phyloP scores from a whole-genome alignment of 2,888 invertebrate species.

The Sussaba pulchella region DNA sequence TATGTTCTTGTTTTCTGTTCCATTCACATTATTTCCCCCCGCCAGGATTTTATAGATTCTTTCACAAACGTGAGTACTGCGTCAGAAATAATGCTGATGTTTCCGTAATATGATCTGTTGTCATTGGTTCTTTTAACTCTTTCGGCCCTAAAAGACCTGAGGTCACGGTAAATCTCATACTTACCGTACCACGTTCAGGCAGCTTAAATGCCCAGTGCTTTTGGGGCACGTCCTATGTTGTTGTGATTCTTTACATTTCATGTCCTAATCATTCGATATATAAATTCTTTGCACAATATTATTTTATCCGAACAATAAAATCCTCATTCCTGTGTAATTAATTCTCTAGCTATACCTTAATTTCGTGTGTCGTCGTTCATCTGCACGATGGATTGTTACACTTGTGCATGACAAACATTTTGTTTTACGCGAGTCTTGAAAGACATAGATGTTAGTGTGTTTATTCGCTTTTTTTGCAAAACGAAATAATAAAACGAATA shows the following conservation, averaged over 20 bases:
- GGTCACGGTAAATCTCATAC: conserved; percentile 9
- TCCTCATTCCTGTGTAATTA: neutral
- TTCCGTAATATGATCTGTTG: conserved; percentile 58
- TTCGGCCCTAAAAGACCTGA: conserved; percentile 68
- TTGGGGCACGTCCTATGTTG: conserved; percentile 64
- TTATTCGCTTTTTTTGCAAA: too few species aligned
- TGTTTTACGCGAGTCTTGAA: neutral
- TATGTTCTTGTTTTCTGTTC: conserved; percentile 80
- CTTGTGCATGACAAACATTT: conserved; percentile 20
- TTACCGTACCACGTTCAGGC: neutral
- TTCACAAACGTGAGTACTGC: conserved; percentile 86
- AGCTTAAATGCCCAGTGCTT: conserved; percentile 62
- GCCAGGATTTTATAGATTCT: conserved; percentile 84
- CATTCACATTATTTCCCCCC: conserved; percentile 79
- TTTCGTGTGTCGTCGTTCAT: conserved; percentile 14
- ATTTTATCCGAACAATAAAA: conserved; percentile 21
- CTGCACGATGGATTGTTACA: conserved; percentile 16
- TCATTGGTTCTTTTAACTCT: conserved; percentile 47
- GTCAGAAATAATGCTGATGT: conserved; percentile 66
- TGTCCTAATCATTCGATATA: conserved; percentile 36
- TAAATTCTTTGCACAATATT: conserved; percentile 23
- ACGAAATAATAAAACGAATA: too few species aligned
- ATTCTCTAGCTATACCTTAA: neutral
- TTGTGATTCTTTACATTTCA: conserved; percentile 19
- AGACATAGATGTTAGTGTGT: too few species aligned